These are phyloP conservation scores for Apis cerana DNA, from an alignment of 1,140 invertebrate genomes.

Conservation along the genomic window DNA sequence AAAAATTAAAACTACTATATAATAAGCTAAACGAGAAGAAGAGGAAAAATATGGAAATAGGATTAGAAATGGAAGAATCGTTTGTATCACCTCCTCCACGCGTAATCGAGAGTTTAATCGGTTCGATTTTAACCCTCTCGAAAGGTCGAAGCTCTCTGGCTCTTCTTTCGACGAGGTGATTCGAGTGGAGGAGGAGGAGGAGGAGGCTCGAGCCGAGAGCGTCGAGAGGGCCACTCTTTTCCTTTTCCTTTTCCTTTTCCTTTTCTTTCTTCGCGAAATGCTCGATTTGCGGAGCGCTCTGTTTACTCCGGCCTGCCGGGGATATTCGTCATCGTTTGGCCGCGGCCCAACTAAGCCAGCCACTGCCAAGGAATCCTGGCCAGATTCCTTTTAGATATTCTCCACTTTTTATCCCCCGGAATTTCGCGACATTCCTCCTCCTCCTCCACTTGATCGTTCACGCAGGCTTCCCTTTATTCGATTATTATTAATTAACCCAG, in stretches of 20 bases:
- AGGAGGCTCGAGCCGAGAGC: background rate
- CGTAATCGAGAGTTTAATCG: background rate
- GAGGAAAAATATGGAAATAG: too few relatives aligned
- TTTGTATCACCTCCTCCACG: background rate
- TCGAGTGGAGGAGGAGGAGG: background rate
- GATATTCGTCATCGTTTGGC: slow-evolving; percentile 77
- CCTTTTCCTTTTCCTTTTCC: slow-evolving; percentile 14
- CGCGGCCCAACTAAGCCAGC: slow-evolving; percentile 71
- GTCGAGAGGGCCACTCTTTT: background rate
- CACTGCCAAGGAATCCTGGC: slow-evolving; percentile 74
- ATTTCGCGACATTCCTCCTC: slow-evolving; percentile 50
- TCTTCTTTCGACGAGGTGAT: background rate
- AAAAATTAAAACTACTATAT: too few relatives aligned
- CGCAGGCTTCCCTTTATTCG: background rate
- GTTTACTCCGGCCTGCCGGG: slow-evolving; percentile 51
- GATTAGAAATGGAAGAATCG: too few relatives aligned
- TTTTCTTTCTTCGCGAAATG: slow-evolving; percentile 20
- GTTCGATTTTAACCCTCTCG: background rate
- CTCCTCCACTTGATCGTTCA: slow-evolving; percentile 21
- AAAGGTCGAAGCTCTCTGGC: background rate
- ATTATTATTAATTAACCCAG: background rate
- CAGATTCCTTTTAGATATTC: slow-evolving; percentile 63
- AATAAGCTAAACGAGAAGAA: too few relatives aligned
- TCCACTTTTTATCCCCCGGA: slow-evolving; percentile 60
- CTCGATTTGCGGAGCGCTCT: slow-evolving; percentile 45